These are phyloP conservation scores for Ips typographus DNA, from an alignment of 1,140 invertebrate species.

Conservation along the genomic window DNA sequence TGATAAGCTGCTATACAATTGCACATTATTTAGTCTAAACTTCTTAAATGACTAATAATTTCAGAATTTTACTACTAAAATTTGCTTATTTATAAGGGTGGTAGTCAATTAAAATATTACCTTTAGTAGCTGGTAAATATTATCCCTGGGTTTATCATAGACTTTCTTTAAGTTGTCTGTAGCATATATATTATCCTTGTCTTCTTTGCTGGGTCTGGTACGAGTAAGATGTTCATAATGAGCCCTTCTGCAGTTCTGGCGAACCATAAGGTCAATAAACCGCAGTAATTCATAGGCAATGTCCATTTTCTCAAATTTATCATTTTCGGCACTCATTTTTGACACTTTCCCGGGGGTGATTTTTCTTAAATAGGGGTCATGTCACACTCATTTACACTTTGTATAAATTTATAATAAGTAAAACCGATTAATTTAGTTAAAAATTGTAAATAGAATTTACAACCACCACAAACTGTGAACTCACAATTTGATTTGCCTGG, in stretches of 20 bases:
- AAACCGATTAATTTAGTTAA: background rate
- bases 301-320: slow-evolving; percentile 13
- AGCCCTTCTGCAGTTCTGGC: slow-evolving; percentile 43
- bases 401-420: background rate
- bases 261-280: slow-evolving; percentile 43
- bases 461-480: no score
- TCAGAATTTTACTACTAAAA: no score
- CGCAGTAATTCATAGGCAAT: slow-evolving; percentile 26
- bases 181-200: slow-evolving; percentile 42
- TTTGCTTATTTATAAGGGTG: background rate
- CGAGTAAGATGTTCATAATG: slow-evolving; percentile 41
- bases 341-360: background rate
- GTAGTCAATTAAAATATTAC: slow-evolving; percentile 12
- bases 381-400: background rate
- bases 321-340: slow-evolving; percentile 22
- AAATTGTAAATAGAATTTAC: no score
- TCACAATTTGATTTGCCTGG: no score
- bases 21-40: no score
- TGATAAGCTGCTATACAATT: no score
- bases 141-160: slow-evolving; percentile 41
- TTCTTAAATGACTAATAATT: no score
- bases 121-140: slow-evolving; percentile 42
- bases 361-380: background rate
- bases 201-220: slow-evolving; percentile 34
- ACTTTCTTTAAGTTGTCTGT: slow-evolving; percentile 41